These are phyloP conservation scores for Chaetophractus vellerosus DNA, from an alignment of 2,797 vertebrate genomes.

Conservation along the genomic window DNA sequence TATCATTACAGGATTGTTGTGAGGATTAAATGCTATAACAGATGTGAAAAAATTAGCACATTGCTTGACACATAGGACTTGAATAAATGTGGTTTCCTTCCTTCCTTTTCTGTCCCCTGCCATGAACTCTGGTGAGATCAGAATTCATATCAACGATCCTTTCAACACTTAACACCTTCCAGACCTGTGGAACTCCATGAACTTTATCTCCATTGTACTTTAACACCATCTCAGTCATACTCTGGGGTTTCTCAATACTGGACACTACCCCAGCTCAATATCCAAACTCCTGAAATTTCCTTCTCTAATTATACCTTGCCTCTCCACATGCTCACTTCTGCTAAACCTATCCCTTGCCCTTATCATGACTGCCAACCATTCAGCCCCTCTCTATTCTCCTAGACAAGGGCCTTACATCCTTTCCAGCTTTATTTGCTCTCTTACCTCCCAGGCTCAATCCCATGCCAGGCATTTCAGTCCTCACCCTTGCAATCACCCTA, in stretches of 20 bases:
- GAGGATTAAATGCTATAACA: neutral
- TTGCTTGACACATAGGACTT: neutral
- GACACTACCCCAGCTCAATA: neutral
- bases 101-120: neutral
- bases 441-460: neutral
- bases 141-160: neutral
- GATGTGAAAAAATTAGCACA: neutral
- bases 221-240: neutral
- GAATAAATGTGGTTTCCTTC: neutral
- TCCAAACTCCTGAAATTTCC: neutral
- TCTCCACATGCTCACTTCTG: neutral
- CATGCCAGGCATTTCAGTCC: neutral
- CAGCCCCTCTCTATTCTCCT: neutral
- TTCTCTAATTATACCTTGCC: neutral
- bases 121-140: slow-evolving; percentile 3
- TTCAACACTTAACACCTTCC: neutral
- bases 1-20: neutral
- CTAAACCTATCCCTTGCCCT: neutral
- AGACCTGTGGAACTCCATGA: neutral
- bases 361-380: neutral
- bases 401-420: neutral
- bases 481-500: neutral
- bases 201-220: neutral
- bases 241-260: neutral
- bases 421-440: neutral